Evolutionary conservation across 1,140 invertebrate genomes (phyloP).

Genomic region (Saccostrea cuccullata): DNA sequence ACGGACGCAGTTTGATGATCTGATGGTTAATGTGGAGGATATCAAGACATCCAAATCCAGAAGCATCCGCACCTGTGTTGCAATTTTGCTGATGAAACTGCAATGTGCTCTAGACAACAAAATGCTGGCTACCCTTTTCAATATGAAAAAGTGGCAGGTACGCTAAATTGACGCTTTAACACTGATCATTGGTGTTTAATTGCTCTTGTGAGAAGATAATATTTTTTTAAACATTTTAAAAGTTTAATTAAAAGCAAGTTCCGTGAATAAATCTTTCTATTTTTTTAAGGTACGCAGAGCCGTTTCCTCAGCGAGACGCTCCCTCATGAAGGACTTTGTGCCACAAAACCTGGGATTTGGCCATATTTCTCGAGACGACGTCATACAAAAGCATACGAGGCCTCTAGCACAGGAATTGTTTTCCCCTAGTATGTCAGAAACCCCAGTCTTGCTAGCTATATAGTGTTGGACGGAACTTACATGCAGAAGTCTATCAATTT

Average conservation of each 20-base stretch:
- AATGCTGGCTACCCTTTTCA: conserved; percentile 18
- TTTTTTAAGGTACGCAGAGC: not conserved
- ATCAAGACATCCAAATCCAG: not conserved
- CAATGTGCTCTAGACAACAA: conserved; percentile 31
- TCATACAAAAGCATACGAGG: not conserved
- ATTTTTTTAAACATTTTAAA: not conserved
- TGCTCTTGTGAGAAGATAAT: not conserved
- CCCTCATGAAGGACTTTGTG: not conserved
- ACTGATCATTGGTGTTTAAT: not conserved
- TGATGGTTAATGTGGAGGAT: not conserved
- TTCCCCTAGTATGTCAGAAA: not conserved
- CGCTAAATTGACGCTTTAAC: not conserved
- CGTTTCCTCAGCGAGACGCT: not conserved
- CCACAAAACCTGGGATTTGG: conserved; percentile 6
- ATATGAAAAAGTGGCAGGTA: conserved; percentile 36
- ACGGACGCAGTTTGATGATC: not conserved
- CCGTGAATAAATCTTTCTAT: not conserved
- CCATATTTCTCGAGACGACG: not conserved
- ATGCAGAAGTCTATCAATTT: conserved; percentile 11
- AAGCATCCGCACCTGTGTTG: conserved; percentile 35
- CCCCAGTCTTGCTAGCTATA: not conserved
- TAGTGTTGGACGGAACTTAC: not conserved
- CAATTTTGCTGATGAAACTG: conserved; percentile 37
- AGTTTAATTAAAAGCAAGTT: not conserved
- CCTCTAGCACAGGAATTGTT: not conserved